Evolutionary conservation across 2,113 vertebrate genomes (phyloP).

Genomic region (Chitala chitala): DNA sequence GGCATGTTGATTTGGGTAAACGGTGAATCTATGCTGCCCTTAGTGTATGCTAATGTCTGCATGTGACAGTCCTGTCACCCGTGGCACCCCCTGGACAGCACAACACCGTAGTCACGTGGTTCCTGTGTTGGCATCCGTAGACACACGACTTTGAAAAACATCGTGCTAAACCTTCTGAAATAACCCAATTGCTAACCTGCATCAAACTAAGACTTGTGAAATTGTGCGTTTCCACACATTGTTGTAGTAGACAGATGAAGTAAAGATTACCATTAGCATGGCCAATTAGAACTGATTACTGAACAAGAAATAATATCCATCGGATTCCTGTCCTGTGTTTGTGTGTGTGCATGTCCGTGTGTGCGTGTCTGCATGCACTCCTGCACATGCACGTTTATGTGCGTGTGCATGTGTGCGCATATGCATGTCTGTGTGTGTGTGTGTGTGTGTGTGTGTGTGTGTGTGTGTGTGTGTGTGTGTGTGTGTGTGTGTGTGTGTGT

Average conservation of each 20-base stretch:
- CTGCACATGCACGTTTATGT: too few species aligned
- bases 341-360: background rate
- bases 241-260: background rate
- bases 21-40: background rate
- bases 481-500: background rate
- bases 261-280: background rate
- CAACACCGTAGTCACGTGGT: too few species aligned
- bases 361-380: too few species aligned
- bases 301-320: background rate
- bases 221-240: background rate
- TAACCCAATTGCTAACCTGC: too few species aligned
- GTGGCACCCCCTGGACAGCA: too few species aligned
- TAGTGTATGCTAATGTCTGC: background rate
- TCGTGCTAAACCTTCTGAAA: too few species aligned
- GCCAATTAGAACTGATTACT: background rate
- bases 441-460: background rate
- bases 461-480: too few species aligned
- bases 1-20: background rate
- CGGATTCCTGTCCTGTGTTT: background rate
- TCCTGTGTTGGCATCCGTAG: background rate
- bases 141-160: background rate
- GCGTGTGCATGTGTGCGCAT: too few species aligned
- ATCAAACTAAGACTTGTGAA: too few species aligned
- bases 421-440: too few species aligned
- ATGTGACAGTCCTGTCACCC: background rate